Evolutionary conservation across 2,113 vertebrate species (phyloP), one percentile per base, ranked within the genome.

Genomic region (Trogon surrucura): DNA sequence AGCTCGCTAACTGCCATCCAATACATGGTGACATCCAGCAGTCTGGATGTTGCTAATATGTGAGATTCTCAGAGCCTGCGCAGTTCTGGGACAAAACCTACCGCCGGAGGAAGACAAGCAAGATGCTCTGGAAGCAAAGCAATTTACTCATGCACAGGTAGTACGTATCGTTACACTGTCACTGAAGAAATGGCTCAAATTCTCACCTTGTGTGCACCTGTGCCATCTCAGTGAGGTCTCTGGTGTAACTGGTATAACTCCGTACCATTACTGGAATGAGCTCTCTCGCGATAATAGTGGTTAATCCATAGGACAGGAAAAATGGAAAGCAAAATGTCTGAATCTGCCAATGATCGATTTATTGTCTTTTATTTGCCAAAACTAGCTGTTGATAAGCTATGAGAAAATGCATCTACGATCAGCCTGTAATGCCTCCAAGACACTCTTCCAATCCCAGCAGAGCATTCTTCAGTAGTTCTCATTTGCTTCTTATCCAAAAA

Each of bases 401-500:
- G 80, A 69, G 77, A 94, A 93, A 95, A 82, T 23, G 16, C 47
- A 84, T 65, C 69, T 67, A 53, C 47, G n/a, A 67, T 72, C 87
- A 89, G 36, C 36, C 44, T 10, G 2, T 56, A 60, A 41, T 71
- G 34, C 60, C 85, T 91, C 82, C 85, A 80, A 80, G 71, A 96
- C 21, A 64, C 27, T 71, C 71, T 93, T 82, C 85, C 61, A 91
- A 96, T 32, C 61, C 79, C 51, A 83, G 60, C 32, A 97, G 71
- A 93, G 91, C 51, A 56, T 94, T 91, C 73, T 75, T 57, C 44
- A 41, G 36, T 86, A 78, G 75, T 87, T 95, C 62, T 86, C 62
- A 86, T 66, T 93, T 80, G 27, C 86, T 58, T 93, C 47, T 78
- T 83, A 88, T 75, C 67, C 70, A 91, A 86, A 96, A 96, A 69